Evolutionary conservation across 2,797 vertebrate genomes (phyloP).

Genomic region (Naso thynnoides): DNA sequence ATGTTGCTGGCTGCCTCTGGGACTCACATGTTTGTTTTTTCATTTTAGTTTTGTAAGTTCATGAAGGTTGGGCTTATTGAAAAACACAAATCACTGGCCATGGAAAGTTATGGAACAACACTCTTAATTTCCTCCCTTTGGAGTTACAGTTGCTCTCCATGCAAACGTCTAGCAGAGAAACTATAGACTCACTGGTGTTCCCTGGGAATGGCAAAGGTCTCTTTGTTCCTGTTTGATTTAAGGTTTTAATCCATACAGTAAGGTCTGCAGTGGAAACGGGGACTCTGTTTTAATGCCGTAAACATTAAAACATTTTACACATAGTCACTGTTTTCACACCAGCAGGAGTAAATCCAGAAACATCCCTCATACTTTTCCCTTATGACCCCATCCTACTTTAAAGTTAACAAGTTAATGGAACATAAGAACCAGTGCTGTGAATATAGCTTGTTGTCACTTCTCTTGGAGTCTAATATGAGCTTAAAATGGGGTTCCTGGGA

Average conservation of each 20-base stretch:
- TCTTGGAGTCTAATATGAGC: slow-evolving; percentile 37
- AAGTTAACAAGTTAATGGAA: slow-evolving; percentile 38
- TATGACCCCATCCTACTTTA: slow-evolving; percentile 14
- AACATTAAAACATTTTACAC: slow-evolving; percentile 36
- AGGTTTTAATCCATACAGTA: slow-evolving; percentile 36
- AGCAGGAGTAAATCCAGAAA: slow-evolving; percentile 23
- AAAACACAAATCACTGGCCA: slow-evolving; percentile 71
- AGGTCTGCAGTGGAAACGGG: slow-evolving; percentile 26
- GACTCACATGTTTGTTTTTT: slow-evolving; percentile 53
- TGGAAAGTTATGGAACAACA: slow-evolving; percentile 36
- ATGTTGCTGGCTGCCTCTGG: slow-evolving; percentile 32
- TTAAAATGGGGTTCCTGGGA: slow-evolving; percentile 29
- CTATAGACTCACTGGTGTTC: slow-evolving; percentile 41
- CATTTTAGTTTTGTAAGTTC: slow-evolving; percentile 48
- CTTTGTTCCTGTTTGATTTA: slow-evolving; percentile 52
- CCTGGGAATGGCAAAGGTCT: slow-evolving; percentile 28
- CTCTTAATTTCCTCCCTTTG: slow-evolving; percentile 44
- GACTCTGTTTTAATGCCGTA: slow-evolving; percentile 44
- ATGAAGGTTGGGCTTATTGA: slow-evolving; percentile 53
- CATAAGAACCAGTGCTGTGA: slow-evolving; percentile 32
- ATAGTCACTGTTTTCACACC: slow-evolving; percentile 1
- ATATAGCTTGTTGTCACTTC: slow-evolving; percentile 33
- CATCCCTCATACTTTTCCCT: slow-evolving; percentile 18
- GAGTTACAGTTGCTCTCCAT: slow-evolving; percentile 38
- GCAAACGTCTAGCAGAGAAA: slow-evolving; percentile 33